phyloP scores from a whole-genome alignment of 2,888 invertebrate genomes.

The Trachelus troglodyta region DNA sequence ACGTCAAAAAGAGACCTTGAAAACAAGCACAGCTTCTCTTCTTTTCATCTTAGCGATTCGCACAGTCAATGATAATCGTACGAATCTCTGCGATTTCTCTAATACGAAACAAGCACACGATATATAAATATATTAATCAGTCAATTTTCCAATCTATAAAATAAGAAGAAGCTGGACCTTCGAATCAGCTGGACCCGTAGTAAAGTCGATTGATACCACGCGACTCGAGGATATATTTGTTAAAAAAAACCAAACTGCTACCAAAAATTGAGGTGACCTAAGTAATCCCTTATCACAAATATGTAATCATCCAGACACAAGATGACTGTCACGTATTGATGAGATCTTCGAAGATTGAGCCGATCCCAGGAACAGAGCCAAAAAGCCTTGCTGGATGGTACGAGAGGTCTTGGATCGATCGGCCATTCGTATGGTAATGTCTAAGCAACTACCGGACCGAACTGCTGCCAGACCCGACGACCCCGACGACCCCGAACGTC shows the following conservation, averaged over 20 bases:
- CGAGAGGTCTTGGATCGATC: slow-evolving; percentile 59
- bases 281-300: neutral
- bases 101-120: too few relatives aligned
- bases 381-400: slow-evolving; percentile 20
- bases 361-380: neutral
- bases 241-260: neutral
- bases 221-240: neutral
- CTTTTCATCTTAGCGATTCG: neutral
- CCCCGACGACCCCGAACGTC: slow-evolving; percentile 31
- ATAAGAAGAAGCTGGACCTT: neutral
- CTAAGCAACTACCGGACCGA: slow-evolving; percentile 64
- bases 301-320: neutral
- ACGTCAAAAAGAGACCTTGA: neutral
- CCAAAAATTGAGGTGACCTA: neutral
- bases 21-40: neutral
- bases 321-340: neutral
- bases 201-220: neutral
- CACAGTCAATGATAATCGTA: neutral
- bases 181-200: neutral
- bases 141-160: neutral
- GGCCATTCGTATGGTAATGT: slow-evolving; percentile 66
- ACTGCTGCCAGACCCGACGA: slow-evolving; percentile 53
- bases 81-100: neutral
- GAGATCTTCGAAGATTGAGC: neutral
- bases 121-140: too few relatives aligned